Evolutionary conservation across 1,140 invertebrate genomes (phyloP), one percentile per base, ranked within the genome.

Genomic region (Euglossa dilemma): DNA sequence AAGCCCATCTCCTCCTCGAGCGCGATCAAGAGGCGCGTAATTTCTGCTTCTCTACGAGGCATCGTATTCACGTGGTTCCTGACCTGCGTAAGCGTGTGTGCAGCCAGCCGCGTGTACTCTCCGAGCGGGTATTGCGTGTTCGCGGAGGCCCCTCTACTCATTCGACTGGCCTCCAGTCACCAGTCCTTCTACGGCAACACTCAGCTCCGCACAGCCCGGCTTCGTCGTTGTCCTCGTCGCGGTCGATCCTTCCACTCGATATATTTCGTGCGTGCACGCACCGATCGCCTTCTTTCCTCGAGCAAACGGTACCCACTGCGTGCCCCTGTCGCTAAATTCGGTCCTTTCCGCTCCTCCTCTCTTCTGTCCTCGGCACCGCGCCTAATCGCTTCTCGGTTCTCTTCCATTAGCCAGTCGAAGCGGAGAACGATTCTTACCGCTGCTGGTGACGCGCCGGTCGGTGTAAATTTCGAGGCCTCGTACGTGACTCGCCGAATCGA

Each of bases 121-220:
- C 67, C 57, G 57, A 25, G 57, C 28, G 75, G 54, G 57, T 73
- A 88, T 80, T 84, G 45, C 74, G 71, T 87, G 83, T 80, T 63
- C 89, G 81, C 78, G 59, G 69, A 56, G 52, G 43, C 90, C 88
- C 84, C 89, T 88, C 91, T 90, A 91, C 86, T 61, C 76, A 57
- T 83, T 77, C 77, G 70, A 86, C 80, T 85, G 90, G 89, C 87
- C 90, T 86, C 90, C 91, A 89, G 90, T 90, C 87, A 77, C 84
- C 92, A 87, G 91, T 91, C 93, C 93, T 91, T 94, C 91, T 94
- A 94, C 91, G 93, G 93, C 91, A 93, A 92, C 90, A 92, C 89
- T 90, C 86, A 47, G 45, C 80, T 73, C 79, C 64, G 74, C 69
- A 23, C 57, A 73, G 57, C 23, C 18, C n/a, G 57, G 54, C 71